Conservation (phyloP, 2,888 invertebrate species). For the Brenthis daphne region DNA sequence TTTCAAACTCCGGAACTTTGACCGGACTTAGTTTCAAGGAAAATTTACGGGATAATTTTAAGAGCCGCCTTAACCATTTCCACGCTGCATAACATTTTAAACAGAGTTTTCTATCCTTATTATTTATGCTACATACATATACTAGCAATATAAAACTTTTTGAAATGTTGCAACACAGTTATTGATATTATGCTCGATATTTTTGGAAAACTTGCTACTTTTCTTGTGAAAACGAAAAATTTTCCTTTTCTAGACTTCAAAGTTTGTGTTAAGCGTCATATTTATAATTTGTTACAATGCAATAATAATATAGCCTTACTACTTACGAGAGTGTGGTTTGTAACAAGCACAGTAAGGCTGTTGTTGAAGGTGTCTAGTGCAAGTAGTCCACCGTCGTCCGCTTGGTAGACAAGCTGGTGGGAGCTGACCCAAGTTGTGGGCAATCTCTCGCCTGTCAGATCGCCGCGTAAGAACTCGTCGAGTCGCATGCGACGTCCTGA, state of each 20-base stretch:
- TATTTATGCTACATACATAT: conserved; percentile 13
- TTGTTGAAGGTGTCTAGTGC: conserved; percentile 91
- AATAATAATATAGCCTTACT: background rate
- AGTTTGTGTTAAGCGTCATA: too few relatives aligned
- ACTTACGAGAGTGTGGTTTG: conserved; percentile 92
- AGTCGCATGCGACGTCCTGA: conserved; percentile 92
- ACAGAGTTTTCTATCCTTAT: conserved; percentile 22
- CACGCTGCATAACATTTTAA: conserved; percentile 37
- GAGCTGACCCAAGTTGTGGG: conserved; percentile 92
- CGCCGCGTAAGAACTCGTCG: conserved; percentile 92
- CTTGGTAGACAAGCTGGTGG: conserved; percentile 92
- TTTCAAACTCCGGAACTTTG: conserved; percentile 45
- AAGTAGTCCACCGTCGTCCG: conserved; percentile 92
- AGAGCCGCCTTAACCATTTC: conserved; percentile 35
- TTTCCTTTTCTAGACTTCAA: too few relatives aligned
- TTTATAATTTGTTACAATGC: too few relatives aligned
- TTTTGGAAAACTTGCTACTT: too few relatives aligned
- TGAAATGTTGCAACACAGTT: background rate
- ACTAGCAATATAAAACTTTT: background rate
- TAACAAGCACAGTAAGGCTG: conserved; percentile 89
- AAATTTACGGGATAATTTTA: conserved; percentile 44
- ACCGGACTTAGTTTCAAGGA: conserved; percentile 42
- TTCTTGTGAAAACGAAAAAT: too few relatives aligned
- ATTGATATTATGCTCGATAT: too few relatives aligned
- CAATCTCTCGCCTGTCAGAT: conserved; percentile 86